phyloP scores from a whole-genome alignment of 1,140 invertebrate genomes.

The Leptinotarsa texana region DNA sequence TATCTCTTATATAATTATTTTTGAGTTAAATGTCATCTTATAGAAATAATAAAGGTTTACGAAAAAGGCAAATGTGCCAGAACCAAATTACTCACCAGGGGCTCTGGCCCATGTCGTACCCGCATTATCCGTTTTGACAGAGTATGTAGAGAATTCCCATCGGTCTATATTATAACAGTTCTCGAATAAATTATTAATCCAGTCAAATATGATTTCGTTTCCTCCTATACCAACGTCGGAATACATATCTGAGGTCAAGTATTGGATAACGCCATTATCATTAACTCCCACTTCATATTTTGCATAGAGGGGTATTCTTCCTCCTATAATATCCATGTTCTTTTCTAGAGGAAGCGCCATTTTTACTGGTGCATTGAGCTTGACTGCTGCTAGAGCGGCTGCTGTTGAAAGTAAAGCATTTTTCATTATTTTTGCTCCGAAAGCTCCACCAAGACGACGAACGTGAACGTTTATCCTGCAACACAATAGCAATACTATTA shows the following conservation, averaged over 20 bases:
- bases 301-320: conserved; percentile 58
- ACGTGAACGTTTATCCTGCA: conserved; percentile 60
- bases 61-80: neutral
- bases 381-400: conserved; percentile 62
- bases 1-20: too few relatives aligned
- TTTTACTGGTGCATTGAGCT: conserved; percentile 62
- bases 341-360: conserved; percentile 65
- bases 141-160: conserved; percentile 33
- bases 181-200: conserved; percentile 22
- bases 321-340: conserved; percentile 67
- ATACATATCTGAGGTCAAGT: conserved; percentile 58
- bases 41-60: too few relatives aligned
- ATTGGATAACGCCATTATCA: conserved; percentile 68
- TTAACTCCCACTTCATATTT: conserved; percentile 73
- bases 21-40: too few relatives aligned
- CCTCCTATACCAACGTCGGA: conserved; percentile 33
- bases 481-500: neutral
- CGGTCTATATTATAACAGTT: conserved; percentile 31
- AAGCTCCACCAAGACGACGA: conserved; percentile 71
- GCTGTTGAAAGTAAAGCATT: conserved; percentile 57
- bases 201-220: conserved; percentile 30
- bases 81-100: conserved; percentile 33
- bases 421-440: conserved; percentile 67
- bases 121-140: conserved; percentile 33
- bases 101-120: conserved; percentile 34